phyloP scores from a whole-genome alignment of 2,797 vertebrate species.

The Loris lydekkerianus region DNA sequence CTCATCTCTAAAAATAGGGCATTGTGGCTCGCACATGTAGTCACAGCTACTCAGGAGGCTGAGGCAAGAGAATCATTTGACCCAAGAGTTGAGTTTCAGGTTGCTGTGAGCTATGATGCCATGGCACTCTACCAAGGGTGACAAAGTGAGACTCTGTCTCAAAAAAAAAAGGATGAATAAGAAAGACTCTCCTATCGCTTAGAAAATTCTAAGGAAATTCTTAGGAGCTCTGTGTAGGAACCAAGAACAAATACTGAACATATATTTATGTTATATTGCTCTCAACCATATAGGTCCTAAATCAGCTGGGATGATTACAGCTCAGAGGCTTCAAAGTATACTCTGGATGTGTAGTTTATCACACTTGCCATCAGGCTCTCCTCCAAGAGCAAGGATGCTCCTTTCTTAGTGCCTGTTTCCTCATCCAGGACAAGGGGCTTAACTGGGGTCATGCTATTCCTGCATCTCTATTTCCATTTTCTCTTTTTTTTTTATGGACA shows the following conservation, averaged over 20 bases:
- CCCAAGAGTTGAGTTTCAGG: too few species aligned
- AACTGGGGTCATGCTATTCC: too few species aligned
- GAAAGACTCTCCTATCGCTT: background rate
- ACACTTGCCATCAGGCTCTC: background rate
- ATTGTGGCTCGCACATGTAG: too few species aligned
- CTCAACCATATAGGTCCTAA: background rate
- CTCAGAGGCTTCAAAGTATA: background rate
- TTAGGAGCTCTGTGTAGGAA: conserved; percentile 8
- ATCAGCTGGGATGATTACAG: background rate
- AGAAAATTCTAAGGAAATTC: background rate
- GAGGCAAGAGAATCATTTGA: too few species aligned
- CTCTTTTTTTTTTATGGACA: background rate
- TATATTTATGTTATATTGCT: background rate
- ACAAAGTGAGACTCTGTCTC: too few species aligned
- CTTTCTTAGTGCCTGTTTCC: background rate
- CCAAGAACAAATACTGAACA: background rate
- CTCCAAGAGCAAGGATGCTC: background rate
- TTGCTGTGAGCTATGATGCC: too few species aligned
- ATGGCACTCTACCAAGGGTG: too few species aligned
- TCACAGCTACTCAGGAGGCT: too few species aligned
- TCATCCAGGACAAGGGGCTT: background rate
- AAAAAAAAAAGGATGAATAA: background rate
- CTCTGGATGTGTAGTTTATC: background rate
- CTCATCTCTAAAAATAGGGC: too few species aligned
- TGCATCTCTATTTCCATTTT: background rate